These are phyloP conservation scores for Acanthopleura granulata DNA, from an alignment of 2,888 invertebrate species.

Conservation along the genomic window DNA sequence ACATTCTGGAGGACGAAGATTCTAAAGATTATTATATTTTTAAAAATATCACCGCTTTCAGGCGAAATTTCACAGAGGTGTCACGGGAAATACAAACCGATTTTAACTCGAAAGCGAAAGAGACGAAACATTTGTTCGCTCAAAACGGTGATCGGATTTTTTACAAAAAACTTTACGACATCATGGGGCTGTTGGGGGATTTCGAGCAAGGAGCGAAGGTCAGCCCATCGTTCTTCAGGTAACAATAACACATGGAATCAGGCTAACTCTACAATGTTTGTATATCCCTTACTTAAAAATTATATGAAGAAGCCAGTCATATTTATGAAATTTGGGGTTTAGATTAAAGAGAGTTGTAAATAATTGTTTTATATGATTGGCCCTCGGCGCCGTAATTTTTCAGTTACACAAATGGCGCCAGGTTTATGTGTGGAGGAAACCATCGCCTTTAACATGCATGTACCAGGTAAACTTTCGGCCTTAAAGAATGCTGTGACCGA, in stretches of 20 bases:
- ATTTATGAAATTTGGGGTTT: no score
- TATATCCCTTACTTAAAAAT: no score
- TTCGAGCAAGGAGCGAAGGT: conserved; percentile 38
- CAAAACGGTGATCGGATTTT: conserved; percentile 6
- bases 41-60: conserved; percentile 37
- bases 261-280: no score
- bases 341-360: no score
- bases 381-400: no score
- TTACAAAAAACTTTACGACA: conserved; percentile 14
- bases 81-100: conserved; percentile 25
- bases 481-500: no score
- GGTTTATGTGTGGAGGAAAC: no score
- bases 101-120: not conserved
- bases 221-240: conserved; percentile 44
- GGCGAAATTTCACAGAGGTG: conserved; percentile 34
- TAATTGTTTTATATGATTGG: no score
- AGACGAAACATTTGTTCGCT: not conserved
- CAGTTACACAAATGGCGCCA: no score
- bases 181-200: conserved; percentile 31
- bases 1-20: conserved; percentile 45
- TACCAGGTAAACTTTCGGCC: no score
- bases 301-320: no score
- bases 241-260: not conserved
- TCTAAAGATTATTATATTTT: conserved; percentile 43
- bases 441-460: no score